Conservation (phyloP, 2,888 invertebrate species). For the Perithous albicinctus region DNA sequence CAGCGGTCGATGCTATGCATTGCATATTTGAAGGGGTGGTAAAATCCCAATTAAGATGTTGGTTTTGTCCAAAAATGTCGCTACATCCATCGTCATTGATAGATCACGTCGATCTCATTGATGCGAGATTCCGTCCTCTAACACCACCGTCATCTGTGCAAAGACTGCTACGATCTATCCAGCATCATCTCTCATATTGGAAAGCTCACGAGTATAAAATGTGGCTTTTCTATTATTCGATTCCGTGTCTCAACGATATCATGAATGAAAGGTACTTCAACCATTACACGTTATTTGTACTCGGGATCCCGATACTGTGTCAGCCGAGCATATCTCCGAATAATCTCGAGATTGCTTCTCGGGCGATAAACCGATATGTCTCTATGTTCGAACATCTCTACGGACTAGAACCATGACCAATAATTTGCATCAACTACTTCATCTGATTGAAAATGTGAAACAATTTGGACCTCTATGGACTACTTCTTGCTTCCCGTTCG, state of each 20-base stretch:
- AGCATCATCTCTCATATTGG: slow-evolving; percentile 3
- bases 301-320: background rate
- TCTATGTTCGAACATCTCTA: background rate
- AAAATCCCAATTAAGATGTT: background rate
- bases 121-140: background rate
- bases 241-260: background rate
- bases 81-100: slow-evolving; percentile 15
- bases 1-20: slow-evolving; percentile 31
- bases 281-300: background rate
- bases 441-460: no score
- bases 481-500: no score
- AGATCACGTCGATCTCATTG: background rate
- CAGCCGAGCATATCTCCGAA: background rate
- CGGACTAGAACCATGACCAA: background rate
- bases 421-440: no score
- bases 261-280: background rate
- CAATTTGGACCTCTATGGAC: no score
- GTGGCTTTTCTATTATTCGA: slow-evolving; percentile 42
- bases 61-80: background rate
- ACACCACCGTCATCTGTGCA: slow-evolving; percentile 34
- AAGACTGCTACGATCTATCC: slow-evolving; percentile 27
- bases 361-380: background rate
- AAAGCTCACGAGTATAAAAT: slow-evolving; percentile 38
- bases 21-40: slow-evolving; percentile 29
- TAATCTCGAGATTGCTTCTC: background rate